Evolutionary conservation across 64 coral and sea anemone species (phyloP).

Genomic region (Stichodactyla mertensii): DNA sequence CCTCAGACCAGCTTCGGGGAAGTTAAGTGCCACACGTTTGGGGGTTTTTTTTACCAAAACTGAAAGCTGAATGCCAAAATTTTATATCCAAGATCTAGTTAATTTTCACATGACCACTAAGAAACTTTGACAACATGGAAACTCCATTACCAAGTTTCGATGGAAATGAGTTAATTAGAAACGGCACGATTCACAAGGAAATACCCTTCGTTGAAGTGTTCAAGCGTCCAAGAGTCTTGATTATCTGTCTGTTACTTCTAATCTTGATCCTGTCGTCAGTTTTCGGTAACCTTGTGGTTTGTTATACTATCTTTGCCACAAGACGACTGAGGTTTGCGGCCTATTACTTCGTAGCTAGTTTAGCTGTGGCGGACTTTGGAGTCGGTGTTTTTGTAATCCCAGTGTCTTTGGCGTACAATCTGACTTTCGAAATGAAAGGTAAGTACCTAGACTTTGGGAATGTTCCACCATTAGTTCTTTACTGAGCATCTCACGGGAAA

Average conservation of each 20-base stretch:
- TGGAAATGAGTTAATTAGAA: neutral
- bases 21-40: too few species aligned
- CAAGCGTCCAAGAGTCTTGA: neutral
- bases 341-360: constrained; percentile 6
- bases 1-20: too few species aligned
- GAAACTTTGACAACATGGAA: too few species aligned
- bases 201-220: neutral
- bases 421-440: constrained; percentile 26
- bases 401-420: neutral
- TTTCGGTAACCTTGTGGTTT: neutral
- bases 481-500: too few species aligned
- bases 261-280: neutral
- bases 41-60: too few species aligned
- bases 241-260: neutral
- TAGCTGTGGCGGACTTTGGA: constrained; percentile 3
- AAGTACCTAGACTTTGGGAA: neutral
- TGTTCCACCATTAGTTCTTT: neutral
- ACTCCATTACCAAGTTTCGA: neutral
- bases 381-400: constrained; percentile 17
- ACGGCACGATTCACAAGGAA: neutral
- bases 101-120: too few species aligned
- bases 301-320: neutral
- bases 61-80: too few species aligned
- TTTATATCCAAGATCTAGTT: too few species aligned
- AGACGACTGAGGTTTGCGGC: neutral